Percentiles rank a stretch among this genome's conserved stretches.
phyloP scores from a whole-genome alignment of 2,113 vertebrate genomes.

The Planiliza haematocheilus region DNA sequence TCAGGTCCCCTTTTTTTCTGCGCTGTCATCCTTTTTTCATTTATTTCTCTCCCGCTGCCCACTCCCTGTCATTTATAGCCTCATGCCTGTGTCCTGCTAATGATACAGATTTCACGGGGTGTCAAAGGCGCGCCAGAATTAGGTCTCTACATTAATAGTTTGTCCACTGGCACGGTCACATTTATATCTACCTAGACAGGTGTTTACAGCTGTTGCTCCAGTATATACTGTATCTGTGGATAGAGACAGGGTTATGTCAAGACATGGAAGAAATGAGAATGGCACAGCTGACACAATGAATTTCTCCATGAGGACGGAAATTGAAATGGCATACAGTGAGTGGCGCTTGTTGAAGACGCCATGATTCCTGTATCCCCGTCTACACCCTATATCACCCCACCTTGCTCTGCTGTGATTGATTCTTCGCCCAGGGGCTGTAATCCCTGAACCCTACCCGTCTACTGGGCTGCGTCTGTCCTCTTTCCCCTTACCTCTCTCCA shows the following conservation, averaged over 20 bases:
- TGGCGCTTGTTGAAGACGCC: slow-evolving; percentile 51
- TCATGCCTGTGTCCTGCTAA: slow-evolving; percentile 61
- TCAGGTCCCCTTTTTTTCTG: slow-evolving; percentile 65
- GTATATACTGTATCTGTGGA: slow-evolving; percentile 18
- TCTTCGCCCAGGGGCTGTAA: slow-evolving; percentile 66
- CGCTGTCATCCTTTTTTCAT: slow-evolving; percentile 56
- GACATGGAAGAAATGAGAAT: slow-evolving; percentile 50
- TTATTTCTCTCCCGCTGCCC: slow-evolving; percentile 59
- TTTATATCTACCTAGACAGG: slow-evolving; percentile 52
- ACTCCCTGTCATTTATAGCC: slow-evolving; percentile 63
- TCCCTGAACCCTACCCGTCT: slow-evolving; percentile 76
- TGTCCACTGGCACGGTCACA: slow-evolving; percentile 46
- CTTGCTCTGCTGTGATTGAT: slow-evolving; percentile 73
- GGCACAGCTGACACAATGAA: slow-evolving; percentile 59
- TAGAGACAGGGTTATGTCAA: slow-evolving; percentile 40
- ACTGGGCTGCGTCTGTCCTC: slow-evolving; percentile 45
- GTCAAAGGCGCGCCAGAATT: slow-evolving; percentile 66
- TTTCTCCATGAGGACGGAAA: slow-evolving; percentile 59
- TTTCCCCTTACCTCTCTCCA: slow-evolving; percentile 17
- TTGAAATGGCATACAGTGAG: slow-evolving; percentile 69
- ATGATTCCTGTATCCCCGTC: slow-evolving; percentile 35
- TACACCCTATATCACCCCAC: slow-evolving; percentile 43
- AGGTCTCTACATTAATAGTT: slow-evolving; percentile 43
- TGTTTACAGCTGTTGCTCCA: slow-evolving; percentile 43
- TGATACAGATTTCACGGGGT: slow-evolving; percentile 75